These are phyloP conservation scores for Mesoclemmys tuberculata DNA, from an alignment of 2,113 vertebrate species.

Conservation along the genomic window DNA sequence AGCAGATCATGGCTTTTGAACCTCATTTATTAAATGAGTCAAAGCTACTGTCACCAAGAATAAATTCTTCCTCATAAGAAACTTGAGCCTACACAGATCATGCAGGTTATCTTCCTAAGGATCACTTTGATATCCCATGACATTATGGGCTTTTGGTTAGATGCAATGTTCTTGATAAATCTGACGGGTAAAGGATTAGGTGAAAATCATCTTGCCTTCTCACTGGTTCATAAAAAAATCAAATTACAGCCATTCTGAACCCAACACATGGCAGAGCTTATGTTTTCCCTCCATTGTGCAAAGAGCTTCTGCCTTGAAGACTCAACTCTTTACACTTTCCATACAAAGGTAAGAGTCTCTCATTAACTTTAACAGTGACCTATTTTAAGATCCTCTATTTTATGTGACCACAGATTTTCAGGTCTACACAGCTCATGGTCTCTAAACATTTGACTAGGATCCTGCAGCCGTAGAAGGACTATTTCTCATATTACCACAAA, in stretches of 20 bases:
- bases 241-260: not conserved
- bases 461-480: rapidly evolving
- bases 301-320: not conserved
- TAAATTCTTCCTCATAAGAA: not conserved
- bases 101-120: not conserved
- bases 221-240: not conserved
- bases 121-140: not conserved
- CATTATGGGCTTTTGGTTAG: not conserved
- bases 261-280: not conserved
- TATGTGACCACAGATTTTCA: not conserved
- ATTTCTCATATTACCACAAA: not conserved
- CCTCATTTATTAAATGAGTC: conserved; percentile 1
- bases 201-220: not conserved
- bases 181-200: not conserved
- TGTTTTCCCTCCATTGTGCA: not conserved
- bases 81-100: not conserved
- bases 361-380: not conserved
- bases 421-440: not conserved
- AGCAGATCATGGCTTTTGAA: conserved; percentile 18
- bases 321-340: not conserved
- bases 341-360: not conserved
- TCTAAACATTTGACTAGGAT: not conserved
- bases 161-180: not conserved
- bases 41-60: not conserved
- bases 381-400: not conserved